These are phyloP conservation scores for Myrmecobius fasciatus DNA, from an alignment of 2,113 vertebrate genomes.

Conservation along the genomic window DNA sequence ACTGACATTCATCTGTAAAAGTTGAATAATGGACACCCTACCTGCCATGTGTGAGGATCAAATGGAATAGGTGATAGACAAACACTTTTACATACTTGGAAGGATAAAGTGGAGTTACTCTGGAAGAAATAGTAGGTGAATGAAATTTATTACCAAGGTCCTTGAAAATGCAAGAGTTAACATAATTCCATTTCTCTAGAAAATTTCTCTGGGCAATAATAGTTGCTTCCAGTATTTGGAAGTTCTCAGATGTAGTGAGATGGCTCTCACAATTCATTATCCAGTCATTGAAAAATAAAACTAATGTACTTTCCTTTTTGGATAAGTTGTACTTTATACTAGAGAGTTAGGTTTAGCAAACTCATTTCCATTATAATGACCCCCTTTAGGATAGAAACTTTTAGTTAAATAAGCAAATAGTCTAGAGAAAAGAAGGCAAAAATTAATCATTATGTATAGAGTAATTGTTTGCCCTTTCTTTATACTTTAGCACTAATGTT, in stretches of 20 bases:
- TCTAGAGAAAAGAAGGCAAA: conserved; percentile 4
- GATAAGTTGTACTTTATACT: neutral
- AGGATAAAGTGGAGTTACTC: too few species aligned
- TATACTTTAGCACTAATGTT: neutral
- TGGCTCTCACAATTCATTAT: neutral
- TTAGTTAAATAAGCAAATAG: neutral
- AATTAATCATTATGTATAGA: conserved; percentile 1
- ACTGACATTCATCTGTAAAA: neutral
- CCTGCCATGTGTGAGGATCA: neutral
- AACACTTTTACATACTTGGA: neutral
- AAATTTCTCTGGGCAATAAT: neutral
- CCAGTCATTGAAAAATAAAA: neutral
- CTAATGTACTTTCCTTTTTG: neutral
- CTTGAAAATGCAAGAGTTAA: neutral
- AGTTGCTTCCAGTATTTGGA: neutral
- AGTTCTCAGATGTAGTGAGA: neutral
- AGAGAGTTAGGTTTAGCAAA: neutral
- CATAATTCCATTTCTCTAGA: neutral
- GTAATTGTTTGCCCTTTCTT: conserved; percentile 9
- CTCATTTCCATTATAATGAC: neutral
- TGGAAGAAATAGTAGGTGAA: neutral
- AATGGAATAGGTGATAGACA: neutral
- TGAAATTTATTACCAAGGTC: neutral
- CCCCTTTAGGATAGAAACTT: neutral
- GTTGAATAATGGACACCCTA: neutral